These are phyloP conservation scores for Sinocyclocheilus rhinocerous DNA, from an alignment of 2,113 vertebrate genomes.

Conservation along the genomic window DNA sequence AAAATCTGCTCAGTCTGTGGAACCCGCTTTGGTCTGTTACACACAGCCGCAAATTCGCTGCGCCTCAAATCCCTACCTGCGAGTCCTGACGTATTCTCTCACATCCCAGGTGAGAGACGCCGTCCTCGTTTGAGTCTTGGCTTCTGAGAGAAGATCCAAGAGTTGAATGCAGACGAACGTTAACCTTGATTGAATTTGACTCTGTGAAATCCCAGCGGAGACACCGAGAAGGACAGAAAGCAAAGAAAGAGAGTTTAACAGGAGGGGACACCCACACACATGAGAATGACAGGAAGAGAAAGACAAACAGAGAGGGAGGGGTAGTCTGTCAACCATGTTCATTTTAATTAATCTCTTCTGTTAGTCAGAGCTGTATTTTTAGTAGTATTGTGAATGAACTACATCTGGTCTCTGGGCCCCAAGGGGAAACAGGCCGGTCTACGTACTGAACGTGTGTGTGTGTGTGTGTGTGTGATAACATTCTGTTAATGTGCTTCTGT, in stretches of 20 bases:
- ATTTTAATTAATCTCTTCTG: slow-evolving; percentile 70
- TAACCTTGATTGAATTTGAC: slow-evolving; percentile 42
- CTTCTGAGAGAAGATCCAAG: slow-evolving; percentile 31
- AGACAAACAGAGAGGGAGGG: slow-evolving; percentile 47
- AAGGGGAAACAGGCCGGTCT: slow-evolving; percentile 69
- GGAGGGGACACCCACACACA: slow-evolving; percentile 37
- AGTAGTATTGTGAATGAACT: slow-evolving; percentile 72
- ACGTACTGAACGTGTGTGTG: not conserved
- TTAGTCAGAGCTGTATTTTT: slow-evolving; percentile 77
- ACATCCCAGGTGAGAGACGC: slow-evolving; percentile 39
- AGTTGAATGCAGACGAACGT: slow-evolving; percentile 37
- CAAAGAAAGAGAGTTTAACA: slow-evolving; percentile 29
- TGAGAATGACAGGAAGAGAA: slow-evolving; percentile 53
- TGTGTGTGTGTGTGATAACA: slow-evolving; percentile 13
- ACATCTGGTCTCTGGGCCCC: slow-evolving; percentile 76
- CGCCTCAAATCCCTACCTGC: slow-evolving; percentile 33
- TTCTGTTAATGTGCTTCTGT: not conserved
- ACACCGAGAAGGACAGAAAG: slow-evolving; percentile 22
- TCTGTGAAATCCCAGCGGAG: slow-evolving; percentile 35
- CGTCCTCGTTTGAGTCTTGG: slow-evolving; percentile 10
- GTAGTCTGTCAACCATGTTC: slow-evolving; percentile 66
- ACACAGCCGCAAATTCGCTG: slow-evolving; percentile 9
- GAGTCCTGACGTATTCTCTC: slow-evolving; percentile 39
- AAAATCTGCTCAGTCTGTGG: slow-evolving; percentile 35
- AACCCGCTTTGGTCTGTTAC: slow-evolving; percentile 38